Evolutionary conservation across 2,113 vertebrate genomes (phyloP).

Genomic region (Felis catus): DNA sequence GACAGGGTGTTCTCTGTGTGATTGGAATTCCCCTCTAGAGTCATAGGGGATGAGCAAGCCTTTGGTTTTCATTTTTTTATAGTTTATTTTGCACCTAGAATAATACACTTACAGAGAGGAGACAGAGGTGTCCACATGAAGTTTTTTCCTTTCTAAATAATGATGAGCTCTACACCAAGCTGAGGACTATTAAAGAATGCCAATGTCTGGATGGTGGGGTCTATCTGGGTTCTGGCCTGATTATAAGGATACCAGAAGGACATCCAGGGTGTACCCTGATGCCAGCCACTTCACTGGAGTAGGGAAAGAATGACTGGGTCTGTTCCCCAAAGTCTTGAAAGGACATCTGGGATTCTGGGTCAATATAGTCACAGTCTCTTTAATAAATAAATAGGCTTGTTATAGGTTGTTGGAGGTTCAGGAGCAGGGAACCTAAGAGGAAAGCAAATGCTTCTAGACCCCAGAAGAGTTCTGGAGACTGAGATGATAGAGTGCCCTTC

Average conservation of each 20-base stretch:
- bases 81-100: constrained; percentile 56
- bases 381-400: background rate
- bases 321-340: background rate
- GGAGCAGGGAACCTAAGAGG: background rate
- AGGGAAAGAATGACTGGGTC: background rate
- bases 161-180: background rate
- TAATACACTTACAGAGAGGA: constrained; percentile 24
- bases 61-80: constrained; percentile 66
- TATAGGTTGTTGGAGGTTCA: background rate
- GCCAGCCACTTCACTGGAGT: background rate
- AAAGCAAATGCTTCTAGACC: background rate
- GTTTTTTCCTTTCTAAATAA: background rate
- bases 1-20: constrained; percentile 68
- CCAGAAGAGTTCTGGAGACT: background rate
- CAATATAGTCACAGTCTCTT: background rate
- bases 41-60: constrained; percentile 71
- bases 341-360: background rate
- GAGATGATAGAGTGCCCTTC: background rate
- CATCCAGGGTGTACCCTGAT: background rate
- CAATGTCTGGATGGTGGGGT: background rate
- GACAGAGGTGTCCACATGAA: background rate
- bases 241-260: background rate
- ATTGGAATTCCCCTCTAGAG: constrained; percentile 78
- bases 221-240: background rate
- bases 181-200: background rate